Percentiles rank a stretch among this genome's conserved stretches.
Evolutionary conservation across 2,113 vertebrate species (phyloP).

Genomic region (Callionymus lyra): DNA sequence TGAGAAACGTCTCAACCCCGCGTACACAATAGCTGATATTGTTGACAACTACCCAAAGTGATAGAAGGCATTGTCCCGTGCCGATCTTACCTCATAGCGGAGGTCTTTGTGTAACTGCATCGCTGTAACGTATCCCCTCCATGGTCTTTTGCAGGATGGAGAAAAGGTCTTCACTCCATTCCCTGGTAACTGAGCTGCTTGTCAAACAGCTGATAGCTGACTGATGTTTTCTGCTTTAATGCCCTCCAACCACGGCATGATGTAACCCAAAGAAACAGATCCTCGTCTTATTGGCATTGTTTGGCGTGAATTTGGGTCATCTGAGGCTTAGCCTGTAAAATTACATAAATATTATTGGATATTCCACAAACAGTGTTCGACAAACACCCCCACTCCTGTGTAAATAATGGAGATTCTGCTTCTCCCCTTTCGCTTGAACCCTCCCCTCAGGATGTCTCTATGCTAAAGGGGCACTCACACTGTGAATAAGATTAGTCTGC

Average conservation of each 20-base stretch:
- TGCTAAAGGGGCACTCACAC: constrained; percentile 65
- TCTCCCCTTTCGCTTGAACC: constrained; percentile 47
- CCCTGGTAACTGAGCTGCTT: constrained; percentile 52
- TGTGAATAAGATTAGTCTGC: constrained; percentile 68
- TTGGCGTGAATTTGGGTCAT: constrained; percentile 65
- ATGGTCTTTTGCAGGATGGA: constrained; percentile 53
- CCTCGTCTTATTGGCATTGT: constrained; percentile 47
- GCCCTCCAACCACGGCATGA: constrained; percentile 56
- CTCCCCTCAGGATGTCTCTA: constrained; percentile 62
- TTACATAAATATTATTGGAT: constrained; percentile 59
- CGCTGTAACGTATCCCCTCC: constrained; percentile 59
- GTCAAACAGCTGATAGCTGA: constrained; percentile 65
- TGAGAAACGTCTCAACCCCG: constrained; percentile 49
- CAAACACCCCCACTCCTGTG: constrained; percentile 32
- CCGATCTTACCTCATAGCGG: constrained; percentile 58
- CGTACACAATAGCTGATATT: constrained; percentile 60
- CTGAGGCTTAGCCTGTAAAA: constrained; percentile 61
- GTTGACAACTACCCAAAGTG: constrained; percentile 58
- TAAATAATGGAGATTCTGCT: constrained; percentile 36
- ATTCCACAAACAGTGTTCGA: constrained; percentile 45
- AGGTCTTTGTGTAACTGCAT: constrained; percentile 63
- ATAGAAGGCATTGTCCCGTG: constrained; percentile 62
- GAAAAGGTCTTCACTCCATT: constrained; percentile 45
- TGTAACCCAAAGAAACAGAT: constrained; percentile 58
- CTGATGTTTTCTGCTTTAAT: constrained; percentile 48